These are phyloP conservation scores for Cyphotilapia sp. DNA, from an alignment of 2,113 vertebrate species.

Conservation along the genomic window DNA sequence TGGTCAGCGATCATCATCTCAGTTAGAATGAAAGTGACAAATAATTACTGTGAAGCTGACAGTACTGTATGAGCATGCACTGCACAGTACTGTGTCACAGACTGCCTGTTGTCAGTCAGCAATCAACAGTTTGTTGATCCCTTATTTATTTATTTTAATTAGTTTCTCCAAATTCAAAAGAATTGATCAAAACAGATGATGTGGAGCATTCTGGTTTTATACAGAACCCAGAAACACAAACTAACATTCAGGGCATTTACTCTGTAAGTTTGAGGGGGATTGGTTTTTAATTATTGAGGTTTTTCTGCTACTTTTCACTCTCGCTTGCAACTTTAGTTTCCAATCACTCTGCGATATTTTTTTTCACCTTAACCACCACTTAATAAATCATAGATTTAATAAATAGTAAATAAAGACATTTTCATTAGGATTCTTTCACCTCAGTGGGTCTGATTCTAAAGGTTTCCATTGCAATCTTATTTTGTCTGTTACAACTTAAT, in stretches of 20 bases:
- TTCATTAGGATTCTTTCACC: not conserved
- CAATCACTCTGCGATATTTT: not conserved
- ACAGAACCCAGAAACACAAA: not conserved
- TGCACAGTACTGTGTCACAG: not conserved
- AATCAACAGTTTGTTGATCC: not conserved
- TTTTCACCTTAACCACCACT: not conserved
- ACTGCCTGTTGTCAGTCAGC: not conserved
- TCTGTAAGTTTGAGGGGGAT: not conserved
- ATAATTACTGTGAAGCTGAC: not conserved
- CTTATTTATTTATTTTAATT: not conserved
- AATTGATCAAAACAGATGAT: not conserved
- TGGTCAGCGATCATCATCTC: not conserved
- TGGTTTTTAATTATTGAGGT: not conserved
- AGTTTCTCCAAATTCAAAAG: not conserved
- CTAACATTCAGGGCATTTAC: not conserved
- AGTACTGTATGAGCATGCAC: not conserved
- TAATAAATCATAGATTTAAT: not conserved
- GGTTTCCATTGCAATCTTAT: not conserved
- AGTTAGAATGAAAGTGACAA: not conserved
- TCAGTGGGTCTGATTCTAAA: not conserved
- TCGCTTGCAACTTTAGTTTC: not conserved
- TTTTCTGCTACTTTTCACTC: not conserved
- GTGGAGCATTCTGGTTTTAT: not conserved
- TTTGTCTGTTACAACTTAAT: not conserved
- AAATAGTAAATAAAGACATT: not conserved